phyloP scores from a whole-genome alignment of 2,113 vertebrate species.

The Rallus limicola region DNA sequence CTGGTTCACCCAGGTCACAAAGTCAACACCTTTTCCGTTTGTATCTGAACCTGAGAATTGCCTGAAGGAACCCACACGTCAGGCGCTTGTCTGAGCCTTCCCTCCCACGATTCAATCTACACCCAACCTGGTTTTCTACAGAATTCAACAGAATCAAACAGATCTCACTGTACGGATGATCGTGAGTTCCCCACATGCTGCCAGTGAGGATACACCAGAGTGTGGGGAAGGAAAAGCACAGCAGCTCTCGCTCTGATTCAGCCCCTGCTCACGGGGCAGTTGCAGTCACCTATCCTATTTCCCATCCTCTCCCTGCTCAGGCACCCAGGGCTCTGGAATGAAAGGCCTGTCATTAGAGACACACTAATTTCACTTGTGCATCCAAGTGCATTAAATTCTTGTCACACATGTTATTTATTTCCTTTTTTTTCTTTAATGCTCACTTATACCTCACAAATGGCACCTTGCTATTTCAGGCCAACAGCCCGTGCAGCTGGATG shows the following conservation, averaged over 20 bases:
- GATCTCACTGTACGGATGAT: background rate
- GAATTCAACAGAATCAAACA: background rate
- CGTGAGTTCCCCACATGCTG: background rate
- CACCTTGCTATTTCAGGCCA: background rate
- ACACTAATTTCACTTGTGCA: background rate
- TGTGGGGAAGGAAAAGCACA: background rate
- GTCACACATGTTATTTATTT: background rate
- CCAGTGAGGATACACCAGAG: background rate
- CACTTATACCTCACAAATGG: background rate
- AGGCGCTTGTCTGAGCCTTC: background rate
- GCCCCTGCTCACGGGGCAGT: background rate
- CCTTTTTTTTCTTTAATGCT: background rate
- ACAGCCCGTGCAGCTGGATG: background rate
- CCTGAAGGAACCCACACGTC: background rate
- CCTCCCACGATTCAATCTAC: background rate
- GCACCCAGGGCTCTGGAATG: background rate
- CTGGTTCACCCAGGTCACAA: background rate
- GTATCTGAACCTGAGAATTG: accelerated
- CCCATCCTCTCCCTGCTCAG: background rate
- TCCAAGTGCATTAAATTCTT: background rate
- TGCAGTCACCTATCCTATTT: background rate
- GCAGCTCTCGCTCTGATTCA: background rate
- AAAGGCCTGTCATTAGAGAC: background rate
- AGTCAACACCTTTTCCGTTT: background rate
- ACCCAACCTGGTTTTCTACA: background rate